Conservation (phyloP, 2,797 vertebrate species). For the Sphenodon punctatus region DNA sequence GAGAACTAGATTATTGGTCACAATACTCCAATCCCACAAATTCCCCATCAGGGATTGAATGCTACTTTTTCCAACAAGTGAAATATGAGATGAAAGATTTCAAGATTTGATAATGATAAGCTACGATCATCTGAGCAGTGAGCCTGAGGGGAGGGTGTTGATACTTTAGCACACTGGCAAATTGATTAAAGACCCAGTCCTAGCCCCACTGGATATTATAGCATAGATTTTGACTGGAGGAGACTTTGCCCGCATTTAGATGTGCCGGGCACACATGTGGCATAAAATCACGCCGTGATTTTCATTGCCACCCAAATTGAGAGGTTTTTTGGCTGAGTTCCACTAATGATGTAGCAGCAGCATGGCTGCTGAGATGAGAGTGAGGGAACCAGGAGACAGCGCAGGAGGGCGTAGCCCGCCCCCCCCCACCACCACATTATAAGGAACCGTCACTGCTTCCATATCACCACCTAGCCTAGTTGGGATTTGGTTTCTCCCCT, state of each 20-base stretch:
- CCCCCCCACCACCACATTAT: too few species aligned
- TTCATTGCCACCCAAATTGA: too few species aligned
- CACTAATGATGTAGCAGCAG: too few species aligned
- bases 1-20: background rate
- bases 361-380: too few species aligned
- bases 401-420: too few species aligned
- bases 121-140: conserved; percentile 19
- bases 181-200: conserved; percentile 8
- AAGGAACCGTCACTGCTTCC: too few species aligned
- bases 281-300: too few species aligned
- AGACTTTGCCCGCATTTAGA: background rate
- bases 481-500: too few species aligned
- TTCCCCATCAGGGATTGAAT: background rate
- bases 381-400: too few species aligned
- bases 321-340: too few species aligned
- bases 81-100: conserved; percentile 10
- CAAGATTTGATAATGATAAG: background rate
- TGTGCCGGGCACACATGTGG: too few species aligned
- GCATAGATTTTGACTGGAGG: background rate
- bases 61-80: background rate
- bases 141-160: background rate
- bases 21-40: background rate
- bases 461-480: too few species aligned
- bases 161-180: conserved; percentile 24
- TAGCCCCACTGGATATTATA: background rate